A percentile compares a stretch with the other conserved stretches of the same genome.
Evolutionary conservation across 2,113 vertebrate genomes (phyloP).

Genomic region (Larimichthys crocea): DNA sequence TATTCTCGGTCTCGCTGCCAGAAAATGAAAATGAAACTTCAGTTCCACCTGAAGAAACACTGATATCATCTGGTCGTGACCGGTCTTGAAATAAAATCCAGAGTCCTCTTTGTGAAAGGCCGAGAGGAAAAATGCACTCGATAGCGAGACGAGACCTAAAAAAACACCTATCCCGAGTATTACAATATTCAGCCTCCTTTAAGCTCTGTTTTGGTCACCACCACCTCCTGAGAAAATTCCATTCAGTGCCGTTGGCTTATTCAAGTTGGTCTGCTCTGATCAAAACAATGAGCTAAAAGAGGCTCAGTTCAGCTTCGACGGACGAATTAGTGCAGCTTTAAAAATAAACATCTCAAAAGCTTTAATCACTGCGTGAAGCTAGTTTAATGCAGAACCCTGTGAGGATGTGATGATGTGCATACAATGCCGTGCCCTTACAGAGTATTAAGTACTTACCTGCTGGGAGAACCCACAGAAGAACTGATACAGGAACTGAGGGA

Average conservation of each 20-base stretch:
- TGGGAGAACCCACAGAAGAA: slow-evolving; percentile 99
- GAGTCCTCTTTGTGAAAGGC: too few relatives aligned
- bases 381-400: not conserved
- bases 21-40: too few relatives aligned
- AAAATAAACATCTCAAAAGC: not conserved
- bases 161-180: too few relatives aligned
- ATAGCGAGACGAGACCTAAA: too few relatives aligned
- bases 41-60: too few relatives aligned
- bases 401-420: not conserved
- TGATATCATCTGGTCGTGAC: too few relatives aligned
- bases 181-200: not conserved
- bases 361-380: not conserved
- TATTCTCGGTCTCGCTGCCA: too few relatives aligned
- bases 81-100: too few relatives aligned
- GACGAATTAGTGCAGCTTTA: not conserved
- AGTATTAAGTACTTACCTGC: slow-evolving; percentile 83
- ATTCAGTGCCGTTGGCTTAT: too few relatives aligned
- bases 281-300: not conserved
- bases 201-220: not conserved
- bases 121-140: too few relatives aligned
- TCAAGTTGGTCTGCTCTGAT: not conserved
- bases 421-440: not conserved
- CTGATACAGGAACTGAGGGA: slow-evolving; percentile 99
- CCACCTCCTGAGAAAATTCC: not conserved
- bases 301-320: too few relatives aligned